A percentile compares a stretch with the other conserved stretches of the same genome.
Evolutionary conservation across 2,888 invertebrate genomes (phyloP).

Genomic region (Agriopis aurantiaria): DNA sequence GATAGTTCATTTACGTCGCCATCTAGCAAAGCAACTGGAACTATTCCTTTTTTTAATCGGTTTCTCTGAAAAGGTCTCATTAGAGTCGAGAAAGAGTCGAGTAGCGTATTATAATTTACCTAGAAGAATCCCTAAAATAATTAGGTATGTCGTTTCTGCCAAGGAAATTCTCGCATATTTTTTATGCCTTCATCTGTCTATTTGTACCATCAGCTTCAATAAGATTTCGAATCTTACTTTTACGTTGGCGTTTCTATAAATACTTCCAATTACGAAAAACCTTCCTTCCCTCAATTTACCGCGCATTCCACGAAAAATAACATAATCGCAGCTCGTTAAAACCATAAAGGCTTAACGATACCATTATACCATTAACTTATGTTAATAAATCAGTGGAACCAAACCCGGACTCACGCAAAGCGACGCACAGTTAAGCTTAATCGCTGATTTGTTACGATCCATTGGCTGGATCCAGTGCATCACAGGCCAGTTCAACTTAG

Average conservation of each 20-base stretch:
- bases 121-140: no score
- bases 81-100: no score
- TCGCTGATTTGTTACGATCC: conserved; percentile 41
- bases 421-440: conserved; percentile 40
- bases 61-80: no score
- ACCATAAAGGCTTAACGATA: conserved; percentile 64
- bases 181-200: no score
- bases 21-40: no score
- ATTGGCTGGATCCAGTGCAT: conserved; percentile 33
- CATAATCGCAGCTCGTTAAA: conserved; percentile 56
- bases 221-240: no score
- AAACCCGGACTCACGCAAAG: conserved; percentile 47
- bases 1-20: no score
- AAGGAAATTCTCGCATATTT: no score
- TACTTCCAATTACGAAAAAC: conserved; percentile 19
- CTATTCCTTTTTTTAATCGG: no score
- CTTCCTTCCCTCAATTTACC: conserved; percentile 22
- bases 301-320: conserved; percentile 42
- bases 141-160: no score
- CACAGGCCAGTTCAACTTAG: conserved; percentile 5
- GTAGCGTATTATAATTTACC: no score
- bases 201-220: not conserved
- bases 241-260: no score
- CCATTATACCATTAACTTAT: conserved; percentile 62
- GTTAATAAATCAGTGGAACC: conserved; percentile 64